Evolutionary conservation across 1,140 invertebrate species (phyloP).

Genomic region (Phocides pigmalion): DNA sequence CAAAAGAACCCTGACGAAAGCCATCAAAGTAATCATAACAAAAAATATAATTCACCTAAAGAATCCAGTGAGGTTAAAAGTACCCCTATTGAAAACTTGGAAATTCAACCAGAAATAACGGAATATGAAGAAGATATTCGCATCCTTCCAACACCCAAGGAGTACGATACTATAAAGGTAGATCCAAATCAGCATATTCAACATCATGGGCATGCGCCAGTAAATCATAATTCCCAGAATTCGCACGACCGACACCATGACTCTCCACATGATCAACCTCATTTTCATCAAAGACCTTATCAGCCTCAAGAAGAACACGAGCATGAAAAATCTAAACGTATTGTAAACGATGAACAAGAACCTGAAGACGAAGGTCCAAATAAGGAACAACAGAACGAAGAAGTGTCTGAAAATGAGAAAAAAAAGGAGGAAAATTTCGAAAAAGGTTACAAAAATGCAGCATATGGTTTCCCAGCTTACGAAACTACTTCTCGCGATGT

Average conservation of each 20-base stretch:
- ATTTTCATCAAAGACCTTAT: constrained; percentile 37
- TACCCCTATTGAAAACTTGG: constrained; percentile 1
- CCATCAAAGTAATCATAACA: constrained; percentile 11
- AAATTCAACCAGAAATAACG: constrained; percentile 47
- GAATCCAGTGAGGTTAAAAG: constrained; percentile 32
- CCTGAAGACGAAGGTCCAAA: constrained; percentile 54
- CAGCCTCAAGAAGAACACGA: constrained; percentile 43
- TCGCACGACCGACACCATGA: constrained; percentile 16
- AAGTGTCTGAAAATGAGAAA: constrained; percentile 62
- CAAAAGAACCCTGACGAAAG: constrained; percentile 24
- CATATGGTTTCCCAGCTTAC: constrained; percentile 71
- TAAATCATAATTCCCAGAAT: constrained; percentile 33
- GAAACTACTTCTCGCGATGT: constrained; percentile 48
- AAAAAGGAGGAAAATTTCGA: constrained; percentile 79
- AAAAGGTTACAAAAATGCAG: constrained; percentile 74
- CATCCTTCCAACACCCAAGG: constrained; percentile 47
- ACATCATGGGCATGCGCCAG: constrained; percentile 10
- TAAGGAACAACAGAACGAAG: constrained; percentile 60
- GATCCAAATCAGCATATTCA: constrained; percentile 56
- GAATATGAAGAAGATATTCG: constrained; percentile 65
- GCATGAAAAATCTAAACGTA: constrained; percentile 61
- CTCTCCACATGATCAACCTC: constrained; percentile 13
- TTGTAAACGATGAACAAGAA: constrained; percentile 66
- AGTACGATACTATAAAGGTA: constrained; percentile 49
- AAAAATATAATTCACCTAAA: constrained; percentile 18